These are phyloP conservation scores for Uropsilus gracilis DNA, from an alignment of 2,113 vertebrate species.

Conservation along the genomic window DNA sequence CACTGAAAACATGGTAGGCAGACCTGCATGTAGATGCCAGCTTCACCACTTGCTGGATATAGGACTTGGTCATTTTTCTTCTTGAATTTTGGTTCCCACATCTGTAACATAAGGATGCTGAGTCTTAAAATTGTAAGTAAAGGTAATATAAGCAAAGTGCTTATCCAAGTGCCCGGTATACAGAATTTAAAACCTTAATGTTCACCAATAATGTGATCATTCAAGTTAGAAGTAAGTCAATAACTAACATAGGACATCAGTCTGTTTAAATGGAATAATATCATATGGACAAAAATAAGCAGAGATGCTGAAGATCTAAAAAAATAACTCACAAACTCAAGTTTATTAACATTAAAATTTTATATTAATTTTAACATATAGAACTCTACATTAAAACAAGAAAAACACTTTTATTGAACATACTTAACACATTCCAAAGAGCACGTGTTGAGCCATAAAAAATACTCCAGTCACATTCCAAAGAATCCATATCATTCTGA, in stretches of 20 bases:
- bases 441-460: not conserved
- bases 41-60: not conserved
- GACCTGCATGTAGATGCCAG: not conserved
- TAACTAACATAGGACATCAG: not conserved
- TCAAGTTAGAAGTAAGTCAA: not conserved
- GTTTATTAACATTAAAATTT: not conserved
- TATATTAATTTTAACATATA: slow-evolving; percentile 28
- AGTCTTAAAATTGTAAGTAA: not conserved
- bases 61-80: not conserved
- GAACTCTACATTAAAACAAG: not conserved
- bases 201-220: not conserved
- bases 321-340: slow-evolving; percentile 5
- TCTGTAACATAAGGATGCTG: not conserved
- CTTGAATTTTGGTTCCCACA: not conserved
- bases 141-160: not conserved
- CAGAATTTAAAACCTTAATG: not conserved
- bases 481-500: not conserved
- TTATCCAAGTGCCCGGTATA: not conserved
- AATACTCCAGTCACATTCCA: slow-evolving; percentile 38
- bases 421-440: not conserved
- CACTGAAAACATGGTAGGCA: not conserved
- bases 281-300: not conserved
- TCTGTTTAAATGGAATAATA: not conserved
- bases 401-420: not conserved
- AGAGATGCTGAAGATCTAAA: not conserved